These are phyloP conservation scores for Phengaris arion DNA, from an alignment of 2,888 invertebrate species.

Conservation along the genomic window DNA sequence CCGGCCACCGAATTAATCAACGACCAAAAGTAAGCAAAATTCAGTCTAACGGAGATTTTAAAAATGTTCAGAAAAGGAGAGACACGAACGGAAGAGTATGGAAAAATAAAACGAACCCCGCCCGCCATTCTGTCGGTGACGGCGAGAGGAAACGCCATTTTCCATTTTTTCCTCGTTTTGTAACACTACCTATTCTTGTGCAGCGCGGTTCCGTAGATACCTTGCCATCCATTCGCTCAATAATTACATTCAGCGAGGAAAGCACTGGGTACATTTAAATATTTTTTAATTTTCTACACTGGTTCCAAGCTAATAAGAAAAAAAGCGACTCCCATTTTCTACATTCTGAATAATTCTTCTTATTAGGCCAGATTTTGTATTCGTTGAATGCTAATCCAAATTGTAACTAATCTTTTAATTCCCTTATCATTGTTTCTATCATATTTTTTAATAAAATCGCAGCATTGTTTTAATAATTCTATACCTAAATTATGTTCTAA, in stretches of 20 bases:
- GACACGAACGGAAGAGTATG: constrained; percentile 59
- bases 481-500: not conserved
- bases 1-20: constrained; percentile 74
- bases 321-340: not conserved
- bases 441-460: too few species aligned
- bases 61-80: constrained; percentile 60
- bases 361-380: not conserved
- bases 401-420: not conserved
- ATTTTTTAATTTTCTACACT: constrained; percentile 18
- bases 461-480: too few species aligned
- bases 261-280: constrained; percentile 14
- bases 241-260: constrained; percentile 29
- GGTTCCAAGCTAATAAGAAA: constrained; percentile 10
- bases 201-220: constrained; percentile 33
- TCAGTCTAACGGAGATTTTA: constrained; percentile 50
- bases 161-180: constrained; percentile 61
- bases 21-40: constrained; percentile 64
- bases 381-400: not conserved
- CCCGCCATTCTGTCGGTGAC: constrained; percentile 72
- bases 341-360: not conserved
- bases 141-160: constrained; percentile 69
- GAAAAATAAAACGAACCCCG: constrained; percentile 63
- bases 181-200: constrained; percentile 40
- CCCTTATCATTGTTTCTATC: not conserved
- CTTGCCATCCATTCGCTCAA: constrained; percentile 30